Evolutionary conservation across 2,888 invertebrate species (phyloP).

Genomic region (Globia sparganii): DNA sequence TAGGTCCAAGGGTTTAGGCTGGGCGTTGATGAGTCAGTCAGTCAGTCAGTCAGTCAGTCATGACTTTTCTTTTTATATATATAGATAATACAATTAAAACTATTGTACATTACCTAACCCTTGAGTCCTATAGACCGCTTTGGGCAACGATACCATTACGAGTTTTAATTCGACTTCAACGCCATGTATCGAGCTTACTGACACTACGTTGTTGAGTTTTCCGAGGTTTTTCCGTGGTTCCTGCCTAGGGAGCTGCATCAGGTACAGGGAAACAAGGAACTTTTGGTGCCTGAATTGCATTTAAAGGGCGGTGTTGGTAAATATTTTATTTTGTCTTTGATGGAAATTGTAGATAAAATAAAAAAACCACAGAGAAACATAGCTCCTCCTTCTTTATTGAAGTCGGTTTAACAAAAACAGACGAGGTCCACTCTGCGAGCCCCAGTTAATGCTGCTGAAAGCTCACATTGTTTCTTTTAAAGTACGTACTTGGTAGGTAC

Average conservation of each 20-base stretch:
- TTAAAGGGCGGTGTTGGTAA: no score
- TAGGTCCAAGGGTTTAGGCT: no score
- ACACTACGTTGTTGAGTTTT: neutral
- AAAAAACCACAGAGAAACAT: neutral
- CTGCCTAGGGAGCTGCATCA: neutral
- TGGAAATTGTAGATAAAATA: neutral
- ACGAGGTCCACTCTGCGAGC: neutral
- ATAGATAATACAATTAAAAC: no score
- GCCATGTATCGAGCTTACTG: no score
- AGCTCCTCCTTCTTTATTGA: neutral
- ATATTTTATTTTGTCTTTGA: neutral
- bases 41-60: no score
- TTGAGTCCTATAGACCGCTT: no score
- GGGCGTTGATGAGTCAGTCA: no score
- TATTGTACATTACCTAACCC: no score
- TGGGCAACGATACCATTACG: no score
- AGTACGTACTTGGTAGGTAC: neutral
- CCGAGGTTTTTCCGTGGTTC: neutral
- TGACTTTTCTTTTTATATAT: no score
- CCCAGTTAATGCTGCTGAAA: conserved; percentile 7
- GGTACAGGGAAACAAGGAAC: neutral
- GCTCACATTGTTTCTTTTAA: conserved; percentile 32
- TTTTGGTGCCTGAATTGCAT: no score
- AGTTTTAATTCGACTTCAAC: no score
- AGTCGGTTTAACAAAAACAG: neutral